Base-by-base conservation (phyloP, 2,888 invertebrate genomes). In the Chymomyza procnemis region DNA sequence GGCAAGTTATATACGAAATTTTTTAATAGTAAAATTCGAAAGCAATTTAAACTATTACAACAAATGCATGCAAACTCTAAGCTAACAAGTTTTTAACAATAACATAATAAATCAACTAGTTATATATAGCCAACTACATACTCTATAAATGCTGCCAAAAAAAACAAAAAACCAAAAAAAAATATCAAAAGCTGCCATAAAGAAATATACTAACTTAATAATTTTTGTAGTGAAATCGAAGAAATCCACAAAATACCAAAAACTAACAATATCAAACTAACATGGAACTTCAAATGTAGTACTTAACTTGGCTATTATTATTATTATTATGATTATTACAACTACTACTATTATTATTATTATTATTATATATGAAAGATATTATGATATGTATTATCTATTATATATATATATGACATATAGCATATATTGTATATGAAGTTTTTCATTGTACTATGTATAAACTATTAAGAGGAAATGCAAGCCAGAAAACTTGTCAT, bases 1-100 rank as follows among this genome's bases (percentile, higher is more conserved):
- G 69, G 68, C 69, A 72, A 78, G 69, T 69, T 71, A 75, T 71
- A 34, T 47, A 52, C 48, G 64, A 76, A 83, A 73, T 69, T 87
- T 69, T 87, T 85, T 85, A 85, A 84, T 87, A 85, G 85, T 75
- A 66, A 84, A 85, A 85, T 85, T 80, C 87, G 79, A 78, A 72
- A 82, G 77, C 69, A 78, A 81, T 82, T 77, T 74, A 81, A 71
- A 26, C 4, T 69, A 74, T 61, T 26, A 26, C 63, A 61, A 69
- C 79, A 69, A 52, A 79, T 73, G 82, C 82, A 79, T 79, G 82
- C 75, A 71, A 73, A 70, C 66, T 70, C 9, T 50, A 50, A 71
- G 70, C 64, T 67, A 64, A 80, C 79, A 54, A 54, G 54, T 54
- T 54, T 54, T 54, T 14, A 54, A 18, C 21, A 26, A 12, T 14